Evolutionary conservation across 2,888 invertebrate genomes (phyloP), one percentile per base, ranked within the genome.

Genomic region (Brenthis hecate): DNA sequence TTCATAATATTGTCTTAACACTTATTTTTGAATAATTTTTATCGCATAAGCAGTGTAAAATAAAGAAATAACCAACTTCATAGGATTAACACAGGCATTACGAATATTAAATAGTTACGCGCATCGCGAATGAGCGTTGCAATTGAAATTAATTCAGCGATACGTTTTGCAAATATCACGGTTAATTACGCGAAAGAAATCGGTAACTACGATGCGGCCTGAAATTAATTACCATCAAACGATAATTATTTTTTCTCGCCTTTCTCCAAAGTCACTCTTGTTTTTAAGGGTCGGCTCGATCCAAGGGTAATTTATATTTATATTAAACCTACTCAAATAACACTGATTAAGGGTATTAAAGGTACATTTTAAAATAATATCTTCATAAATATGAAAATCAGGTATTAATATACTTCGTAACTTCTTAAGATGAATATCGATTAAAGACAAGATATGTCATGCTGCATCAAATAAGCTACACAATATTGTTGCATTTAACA

Each of bases 171-270:
- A 23, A 48, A 47, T 58, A 47, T 13, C 13, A 23, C 6, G 8
- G 23, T n/a, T 28, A 50, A 28, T 50, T 32, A 50, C 28, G 32
- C 13, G n/a, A 50, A 28, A 50, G 50, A 60, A 13, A 28, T 60
- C 32, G 11, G 50, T 16, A n/a, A 16, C 50, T 28, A 60, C 32
- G 28, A 5, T 28, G 60, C 16, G 60, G 50, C n/a, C 50, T 60
- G 60, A 60, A 60, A 60, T 60, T 60, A 60, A 60, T 60, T 60
- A 60, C 16, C 50, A 32, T 60, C 11, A 60, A 60, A n/a, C 28
- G 13, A 50, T 60, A 60, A 28, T 50, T 60, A 60, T 28, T 50
- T 60, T 32, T 50, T 50, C 60, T 32, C 60, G 28, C 60, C 32
- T 50, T 16, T 23, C 28, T 50, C 28, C n/a, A 50, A 28, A 60